Percentiles rank a stretch among this genome's conserved stretches.
Evolutionary conservation across 2,888 invertebrate genomes (phyloP).

Genomic region (Drosophila mulleri): DNA sequence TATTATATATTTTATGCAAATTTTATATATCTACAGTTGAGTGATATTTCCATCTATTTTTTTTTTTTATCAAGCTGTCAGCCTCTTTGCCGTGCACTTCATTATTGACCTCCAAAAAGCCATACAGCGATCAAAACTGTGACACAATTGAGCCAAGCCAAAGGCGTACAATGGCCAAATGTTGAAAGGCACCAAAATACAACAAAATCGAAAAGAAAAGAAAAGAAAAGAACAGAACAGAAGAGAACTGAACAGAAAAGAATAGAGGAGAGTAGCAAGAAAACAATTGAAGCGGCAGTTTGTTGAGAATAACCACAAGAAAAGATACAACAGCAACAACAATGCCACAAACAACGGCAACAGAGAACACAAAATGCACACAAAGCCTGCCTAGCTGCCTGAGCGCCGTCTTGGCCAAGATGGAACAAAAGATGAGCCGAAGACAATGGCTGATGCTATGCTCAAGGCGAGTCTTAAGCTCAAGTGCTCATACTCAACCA

Average conservation of each 20-base stretch:
- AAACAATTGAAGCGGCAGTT: conserved; percentile 53
- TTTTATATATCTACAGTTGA: neutral
- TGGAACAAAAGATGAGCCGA: conserved; percentile 74
- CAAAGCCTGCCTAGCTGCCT: conserved; percentile 53
- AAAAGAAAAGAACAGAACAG: neutral
- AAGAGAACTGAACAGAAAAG: conserved; percentile 33
- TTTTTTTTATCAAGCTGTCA: conserved; percentile 2
- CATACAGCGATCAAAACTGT: conserved; percentile 49
- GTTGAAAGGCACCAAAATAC: conserved; percentile 44
- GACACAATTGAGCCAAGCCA: conserved; percentile 63
- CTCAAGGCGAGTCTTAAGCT: conserved; percentile 73
- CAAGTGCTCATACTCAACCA: conserved; percentile 55
- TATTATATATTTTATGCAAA: neutral
- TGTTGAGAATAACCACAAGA: conserved; percentile 48
- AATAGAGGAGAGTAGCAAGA: conserved; percentile 24
- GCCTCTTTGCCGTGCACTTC: conserved; percentile 41
- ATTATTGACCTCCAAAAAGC: conserved; percentile 66
- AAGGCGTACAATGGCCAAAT: conserved; percentile 46
- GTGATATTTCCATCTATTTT: neutral
- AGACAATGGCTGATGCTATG: conserved; percentile 69
- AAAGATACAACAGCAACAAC: conserved; percentile 54
- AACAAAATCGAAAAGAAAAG: neutral
- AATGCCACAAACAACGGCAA: conserved; percentile 48
- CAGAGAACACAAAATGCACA: conserved; percentile 53
- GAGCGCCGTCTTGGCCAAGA: conserved; percentile 29